Base-by-base conservation (phyloP, 2,113 vertebrate species). In the Odontesthes bonariensis region DNA sequence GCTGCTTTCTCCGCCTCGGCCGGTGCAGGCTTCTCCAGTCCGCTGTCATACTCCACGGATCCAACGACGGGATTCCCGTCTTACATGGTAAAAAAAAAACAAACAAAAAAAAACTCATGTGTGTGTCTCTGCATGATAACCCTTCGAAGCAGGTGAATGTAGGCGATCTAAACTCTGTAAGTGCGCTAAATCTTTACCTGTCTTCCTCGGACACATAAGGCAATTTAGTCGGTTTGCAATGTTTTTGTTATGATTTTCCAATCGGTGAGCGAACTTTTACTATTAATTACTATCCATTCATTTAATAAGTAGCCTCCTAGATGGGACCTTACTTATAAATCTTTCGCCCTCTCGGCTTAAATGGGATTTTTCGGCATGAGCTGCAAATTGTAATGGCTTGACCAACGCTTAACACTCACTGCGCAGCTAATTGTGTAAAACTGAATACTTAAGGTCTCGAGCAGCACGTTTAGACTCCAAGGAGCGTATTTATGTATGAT, bases 1-100 rank as follows among this genome's bases (percentile, higher is more conserved):
- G 97, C 97, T 85, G 97, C 97, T 77, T 99, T 98, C 94, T 96
- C 96, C 72, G 96, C 97, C 80, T 94, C 96, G 76, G 96, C 97
- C 77, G 94, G 95, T 22, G 83, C 90, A 14, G 96, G 96, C 87
- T 98, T 98, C 94, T 96, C 96, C 90, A 96, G 96, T 83, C 96
- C 97, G 66, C 95, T 98, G 89, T 94, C 96, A 84, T 99, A 98
- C 89, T 94, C 97, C 77, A 92, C 97, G 52, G 98, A 98, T 86
- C 95, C 95, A 0, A 90, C 96, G 38, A 89, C 96, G 49, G 97
- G 96, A 95, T 99, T 99, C 92, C 96, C 98, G 76, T 96, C 97
- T 16, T 99, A 99, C 94, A 97, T 99, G 98, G 98, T 99, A 96
- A 96, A 86, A 94, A 12, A 59, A 19, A 27, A 27, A 27, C 4